Percentiles rank a stretch among this genome's conserved stretches.
Evolutionary conservation across 1,140 invertebrate genomes (phyloP).

Genomic region (Lepidurus arcticus): DNA sequence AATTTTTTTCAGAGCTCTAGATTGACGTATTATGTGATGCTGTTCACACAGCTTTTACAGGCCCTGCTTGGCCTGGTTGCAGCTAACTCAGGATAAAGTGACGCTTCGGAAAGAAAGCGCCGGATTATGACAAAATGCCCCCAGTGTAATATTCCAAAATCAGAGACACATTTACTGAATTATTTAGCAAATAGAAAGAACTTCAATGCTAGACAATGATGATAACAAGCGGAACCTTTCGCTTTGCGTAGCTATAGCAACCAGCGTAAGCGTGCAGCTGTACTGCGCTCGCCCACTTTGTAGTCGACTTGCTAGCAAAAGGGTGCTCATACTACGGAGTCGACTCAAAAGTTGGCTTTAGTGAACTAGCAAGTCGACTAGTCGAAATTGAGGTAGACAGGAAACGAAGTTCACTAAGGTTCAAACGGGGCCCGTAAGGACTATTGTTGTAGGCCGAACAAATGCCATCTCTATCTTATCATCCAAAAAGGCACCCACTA

Average conservation of each 20-base stretch:
- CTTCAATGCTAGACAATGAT: background rate
- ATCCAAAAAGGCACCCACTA: background rate
- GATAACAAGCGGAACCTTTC: slow-evolving; percentile 2
- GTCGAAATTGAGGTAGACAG: background rate
- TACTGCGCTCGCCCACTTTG: background rate
- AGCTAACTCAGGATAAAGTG: too few relatives aligned
- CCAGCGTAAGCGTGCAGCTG: background rate
- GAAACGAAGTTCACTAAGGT: background rate
- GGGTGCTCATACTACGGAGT: background rate
- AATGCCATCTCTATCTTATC: background rate
- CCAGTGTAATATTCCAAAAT: too few relatives aligned
- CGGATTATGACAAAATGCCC: too few relatives aligned
- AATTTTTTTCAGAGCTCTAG: too few relatives aligned
- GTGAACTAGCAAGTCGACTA: too few relatives aligned
- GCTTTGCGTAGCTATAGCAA: background rate
- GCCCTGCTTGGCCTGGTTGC: too few relatives aligned
- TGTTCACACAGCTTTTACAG: too few relatives aligned
- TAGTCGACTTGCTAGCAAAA: background rate
- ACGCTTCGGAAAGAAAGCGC: too few relatives aligned
- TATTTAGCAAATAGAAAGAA: background rate
- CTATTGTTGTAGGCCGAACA: background rate
- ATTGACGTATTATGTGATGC: too few relatives aligned
- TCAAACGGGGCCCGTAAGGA: background rate
- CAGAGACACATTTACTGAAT: background rate
- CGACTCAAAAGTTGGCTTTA: background rate